Conservation (phyloP, 2,888 invertebrate species). For the Steinernema scapterisci region DNA sequence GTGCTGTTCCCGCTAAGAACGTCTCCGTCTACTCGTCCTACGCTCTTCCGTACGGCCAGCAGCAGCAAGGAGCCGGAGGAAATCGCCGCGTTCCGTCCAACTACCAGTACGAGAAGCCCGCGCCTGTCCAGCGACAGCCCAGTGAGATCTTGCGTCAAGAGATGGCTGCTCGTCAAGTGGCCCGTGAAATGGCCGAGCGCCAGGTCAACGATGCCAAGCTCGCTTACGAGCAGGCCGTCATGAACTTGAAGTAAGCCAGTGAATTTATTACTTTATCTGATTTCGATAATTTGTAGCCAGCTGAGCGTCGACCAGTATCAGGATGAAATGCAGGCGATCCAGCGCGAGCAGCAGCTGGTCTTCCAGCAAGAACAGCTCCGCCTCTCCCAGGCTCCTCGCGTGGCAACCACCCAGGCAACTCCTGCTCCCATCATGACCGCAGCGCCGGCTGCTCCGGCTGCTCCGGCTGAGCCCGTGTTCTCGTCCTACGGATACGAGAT, state of each 20-base stretch:
- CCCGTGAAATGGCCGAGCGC: conserved; percentile 1
- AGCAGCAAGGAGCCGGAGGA: background rate
- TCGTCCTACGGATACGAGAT: conserved; percentile 1
- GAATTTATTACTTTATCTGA: background rate
- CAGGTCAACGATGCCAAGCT: background rate
- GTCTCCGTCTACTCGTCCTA: conserved; percentile 14
- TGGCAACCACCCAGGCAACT: background rate
- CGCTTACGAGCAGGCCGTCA: conserved; percentile 1
- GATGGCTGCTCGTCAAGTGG: background rate
- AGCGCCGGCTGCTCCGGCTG: background rate
- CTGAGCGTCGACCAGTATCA: background rate
- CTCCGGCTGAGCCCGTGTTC: background rate
- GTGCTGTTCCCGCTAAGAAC: background rate
- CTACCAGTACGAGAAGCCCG: conserved; percentile 13
- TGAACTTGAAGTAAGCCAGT: background rate
- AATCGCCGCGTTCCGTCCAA: background rate
- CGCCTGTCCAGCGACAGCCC: background rate
- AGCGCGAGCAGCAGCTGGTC: background rate
- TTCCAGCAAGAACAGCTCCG: background rate
- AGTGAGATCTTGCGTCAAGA: background rate
- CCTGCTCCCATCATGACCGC: background rate
- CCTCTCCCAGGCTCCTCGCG: background rate
- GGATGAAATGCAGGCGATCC: background rate
- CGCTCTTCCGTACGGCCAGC: conserved; percentile 4
- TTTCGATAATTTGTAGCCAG: background rate